phyloP scores from a whole-genome alignment of 2,888 invertebrate genomes.

The Lamellibrachia columna region DNA sequence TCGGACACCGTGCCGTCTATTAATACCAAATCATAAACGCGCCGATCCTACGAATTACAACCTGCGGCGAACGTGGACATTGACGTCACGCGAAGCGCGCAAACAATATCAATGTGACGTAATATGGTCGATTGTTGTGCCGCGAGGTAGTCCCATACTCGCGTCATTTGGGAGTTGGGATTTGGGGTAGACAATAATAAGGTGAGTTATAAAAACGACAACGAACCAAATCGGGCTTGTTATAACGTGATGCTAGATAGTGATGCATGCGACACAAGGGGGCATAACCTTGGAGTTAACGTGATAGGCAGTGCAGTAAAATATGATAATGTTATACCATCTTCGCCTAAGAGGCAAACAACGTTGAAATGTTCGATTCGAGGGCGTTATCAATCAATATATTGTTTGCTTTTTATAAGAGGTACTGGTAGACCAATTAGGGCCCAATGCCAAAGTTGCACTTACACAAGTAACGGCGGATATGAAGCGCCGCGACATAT shows the following conservation, averaged over 20 bases:
- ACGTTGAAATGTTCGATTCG: background rate
- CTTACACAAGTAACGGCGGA: background rate
- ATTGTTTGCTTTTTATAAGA: background rate
- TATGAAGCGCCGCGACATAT: background rate
- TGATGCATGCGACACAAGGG: background rate
- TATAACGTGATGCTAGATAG: background rate
- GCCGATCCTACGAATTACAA: background rate
- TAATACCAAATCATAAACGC: background rate
- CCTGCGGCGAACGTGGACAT: background rate
- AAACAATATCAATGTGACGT: constrained; percentile 12
- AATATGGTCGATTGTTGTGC: constrained; percentile 2
- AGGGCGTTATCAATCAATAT: background rate
- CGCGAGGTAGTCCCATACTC: constrained; percentile 3
- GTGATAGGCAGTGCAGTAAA: background rate
- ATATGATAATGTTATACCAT: background rate
- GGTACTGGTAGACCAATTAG: background rate
- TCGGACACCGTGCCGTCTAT: too few relatives aligned
- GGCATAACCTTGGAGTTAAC: background rate
- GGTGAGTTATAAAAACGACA: background rate
- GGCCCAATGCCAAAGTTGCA: background rate
- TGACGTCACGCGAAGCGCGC: constrained; percentile 11
- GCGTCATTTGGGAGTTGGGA: constrained; percentile 16
- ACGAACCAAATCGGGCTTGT: background rate
- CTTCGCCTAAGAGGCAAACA: background rate
- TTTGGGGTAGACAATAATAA: constrained; percentile 4